Percentiles rank a stretch among this genome's conserved stretches.
Evolutionary conservation across 2,797 vertebrate species (phyloP).

Genomic region (Huso huso): DNA sequence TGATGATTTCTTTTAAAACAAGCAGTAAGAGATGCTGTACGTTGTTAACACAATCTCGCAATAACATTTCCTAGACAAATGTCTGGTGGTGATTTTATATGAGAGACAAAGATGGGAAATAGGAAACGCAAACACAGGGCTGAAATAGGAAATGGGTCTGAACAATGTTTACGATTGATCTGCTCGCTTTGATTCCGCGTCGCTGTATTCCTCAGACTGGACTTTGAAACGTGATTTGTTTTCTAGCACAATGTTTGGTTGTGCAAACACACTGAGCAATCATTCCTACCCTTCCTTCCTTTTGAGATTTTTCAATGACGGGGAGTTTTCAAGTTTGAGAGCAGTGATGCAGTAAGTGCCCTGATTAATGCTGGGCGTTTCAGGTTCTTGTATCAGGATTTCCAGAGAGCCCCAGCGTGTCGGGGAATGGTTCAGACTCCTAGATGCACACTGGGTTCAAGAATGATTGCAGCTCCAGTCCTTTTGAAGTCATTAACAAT

Average conservation of each 20-base stretch:
- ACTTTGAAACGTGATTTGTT: constrained; percentile 4
- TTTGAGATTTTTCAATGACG: constrained; percentile 1
- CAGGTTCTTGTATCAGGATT: background rate
- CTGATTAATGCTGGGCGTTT: background rate
- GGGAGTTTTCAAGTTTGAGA: background rate
- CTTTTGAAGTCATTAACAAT: no score
- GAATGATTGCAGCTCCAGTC: no score
- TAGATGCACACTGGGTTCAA: no score
- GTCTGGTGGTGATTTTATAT: constrained; percentile 24
- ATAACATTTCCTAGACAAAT: background rate
- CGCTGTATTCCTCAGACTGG: background rate
- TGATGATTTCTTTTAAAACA: no score
- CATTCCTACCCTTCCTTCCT: constrained; percentile 9
- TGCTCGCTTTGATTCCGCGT: constrained; percentile 26
- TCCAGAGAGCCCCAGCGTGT: no score
- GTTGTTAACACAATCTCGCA: background rate
- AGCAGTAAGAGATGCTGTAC: no score
- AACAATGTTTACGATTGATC: constrained; percentile 36
- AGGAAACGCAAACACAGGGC: constrained; percentile 32
- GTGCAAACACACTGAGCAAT: constrained; percentile 8
- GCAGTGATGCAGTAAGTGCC: background rate
- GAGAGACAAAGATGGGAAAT: constrained; percentile 39
- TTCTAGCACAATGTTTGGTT: constrained; percentile 2
- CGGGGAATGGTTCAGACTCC: no score
- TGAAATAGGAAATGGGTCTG: constrained; percentile 26